Evolutionary conservation across 2,888 invertebrate genomes (phyloP).

Genomic region (Platynereis dumerilii): DNA sequence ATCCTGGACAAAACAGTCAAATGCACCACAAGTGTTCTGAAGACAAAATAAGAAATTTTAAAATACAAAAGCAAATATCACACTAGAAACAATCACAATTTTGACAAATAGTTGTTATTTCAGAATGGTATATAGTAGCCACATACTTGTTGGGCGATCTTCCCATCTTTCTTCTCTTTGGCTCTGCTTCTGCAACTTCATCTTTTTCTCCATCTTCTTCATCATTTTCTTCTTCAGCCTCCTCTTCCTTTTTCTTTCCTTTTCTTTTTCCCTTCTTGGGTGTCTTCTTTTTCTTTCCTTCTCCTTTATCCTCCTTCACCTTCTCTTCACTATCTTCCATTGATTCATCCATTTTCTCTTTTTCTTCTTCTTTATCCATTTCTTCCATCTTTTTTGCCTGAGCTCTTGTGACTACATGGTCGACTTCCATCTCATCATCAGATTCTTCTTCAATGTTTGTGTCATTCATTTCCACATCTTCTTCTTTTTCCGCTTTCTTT

Average conservation of each 20-base stretch:
- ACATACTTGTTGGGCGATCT: constrained; percentile 28
- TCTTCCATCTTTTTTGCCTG: no score
- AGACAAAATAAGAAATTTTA: constrained; percentile 18
- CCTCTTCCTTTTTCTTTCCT: constrained; percentile 53
- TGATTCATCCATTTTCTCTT: no score
- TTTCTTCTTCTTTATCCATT: no score
- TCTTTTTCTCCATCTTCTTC: constrained; percentile 40
- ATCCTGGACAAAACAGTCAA: constrained; percentile 80
- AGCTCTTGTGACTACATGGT: constrained; percentile 2
- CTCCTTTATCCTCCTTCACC: background rate
- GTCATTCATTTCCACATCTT: background rate
- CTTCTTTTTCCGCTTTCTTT: background rate
- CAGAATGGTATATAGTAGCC: no score
- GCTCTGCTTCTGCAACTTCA: constrained; percentile 13
- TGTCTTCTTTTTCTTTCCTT: background rate
- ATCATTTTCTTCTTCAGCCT: constrained; percentile 60
- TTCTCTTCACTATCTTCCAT: constrained; percentile 39
- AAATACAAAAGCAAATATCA: no score
- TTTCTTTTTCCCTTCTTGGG: background rate
- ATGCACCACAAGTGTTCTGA: constrained; percentile 49
- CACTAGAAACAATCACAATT: background rate
- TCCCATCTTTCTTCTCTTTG: constrained; percentile 14
- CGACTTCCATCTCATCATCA: constrained; percentile 53
- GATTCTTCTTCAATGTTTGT: constrained; percentile 56
- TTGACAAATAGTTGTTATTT: background rate